These are phyloP conservation scores for Agonum fuliginosum DNA, from an alignment of 2,888 invertebrate genomes.

Conservation along the genomic window DNA sequence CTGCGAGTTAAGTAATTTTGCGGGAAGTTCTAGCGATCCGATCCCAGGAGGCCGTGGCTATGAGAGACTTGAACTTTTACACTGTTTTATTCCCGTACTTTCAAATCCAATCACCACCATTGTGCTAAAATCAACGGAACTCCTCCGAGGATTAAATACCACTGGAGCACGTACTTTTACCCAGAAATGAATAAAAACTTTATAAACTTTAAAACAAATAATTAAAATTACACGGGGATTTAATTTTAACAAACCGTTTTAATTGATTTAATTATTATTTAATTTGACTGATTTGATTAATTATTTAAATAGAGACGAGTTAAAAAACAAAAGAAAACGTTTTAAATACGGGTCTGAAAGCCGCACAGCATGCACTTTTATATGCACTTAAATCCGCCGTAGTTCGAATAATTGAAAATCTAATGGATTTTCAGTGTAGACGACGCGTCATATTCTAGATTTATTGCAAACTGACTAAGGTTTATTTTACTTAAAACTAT, in stretches of 20 bases:
- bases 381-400: constrained; percentile 43
- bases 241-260: too few relatives aligned
- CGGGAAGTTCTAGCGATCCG: constrained; percentile 28
- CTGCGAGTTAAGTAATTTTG: constrained; percentile 41
- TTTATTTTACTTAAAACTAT: too few relatives aligned
- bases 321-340: too few relatives aligned
- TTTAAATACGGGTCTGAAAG: too few relatives aligned
- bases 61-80: constrained; percentile 45
- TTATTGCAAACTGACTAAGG: constrained; percentile 7
- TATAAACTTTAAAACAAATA: too few relatives aligned
- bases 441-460: constrained; percentile 5
- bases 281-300: too few relatives aligned
- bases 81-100: constrained; percentile 60
- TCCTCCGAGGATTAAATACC: constrained; percentile 66
- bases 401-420: constrained; percentile 54
- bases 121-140: constrained; percentile 68
- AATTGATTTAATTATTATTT: too few relatives aligned
- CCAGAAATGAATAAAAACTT: constrained; percentile 8
- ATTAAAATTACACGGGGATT: too few relatives aligned
- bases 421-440: constrained; percentile 55
- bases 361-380: constrained; percentile 36
- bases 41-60: constrained; percentile 9
- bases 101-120: constrained; percentile 67
- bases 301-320: too few relatives aligned
- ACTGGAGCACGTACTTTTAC: constrained; percentile 33